Evolutionary conservation across 53 echinoderm and acorn worm genomes (phyloP), one percentile per base, ranked within the genome.

Genomic region (Holothuria leucospilota): DNA sequence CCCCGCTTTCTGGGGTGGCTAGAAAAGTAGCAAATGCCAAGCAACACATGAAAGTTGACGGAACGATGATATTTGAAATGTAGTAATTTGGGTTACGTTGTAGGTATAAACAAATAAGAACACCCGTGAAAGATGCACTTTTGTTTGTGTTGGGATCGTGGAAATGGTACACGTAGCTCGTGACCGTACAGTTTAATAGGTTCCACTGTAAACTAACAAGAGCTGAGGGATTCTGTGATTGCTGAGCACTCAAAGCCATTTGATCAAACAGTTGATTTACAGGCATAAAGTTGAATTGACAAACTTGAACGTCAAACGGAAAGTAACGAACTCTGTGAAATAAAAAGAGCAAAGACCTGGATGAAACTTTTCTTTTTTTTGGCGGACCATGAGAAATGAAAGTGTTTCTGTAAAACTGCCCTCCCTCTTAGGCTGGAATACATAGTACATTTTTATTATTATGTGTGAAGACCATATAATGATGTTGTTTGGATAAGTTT

Each of bases 1-100:
- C 46, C 16, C 72, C 72, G 72, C 72, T 13, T 23, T 72, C 72
- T 7, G 72, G 72, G 20, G 72, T 41, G 8, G 72, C 41, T 30
- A 39, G n/a, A 72, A 70, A 72, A 21, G 72, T 72, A 40, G 30
- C 41, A 72, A 72, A 40, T 8, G 72, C 16, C 72, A 72, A 42
- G 21, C n/a, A 16, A 18, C 72, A 72, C n/a, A 72, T 41, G 23
- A 13, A 40, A 24, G 72, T 72, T 24, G 72, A 72, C 9, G 72
- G 72, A 42, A 72, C 2, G 72, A 72, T 26, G 24, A 72, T 41
- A 41, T 41, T 18, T 4, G 72, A 28, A 21, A 72, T 1, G 41
- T 72, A 72, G 24, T 72, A 72, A 49, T 9, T 18, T n/a, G 72
- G 41, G 41, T 42, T 49, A 42, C 72, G 27, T 72, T 72, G 39